A percentile compares a stretch with the other conserved stretches of the same genome.
Evolutionary conservation across 2,888 invertebrate genomes (phyloP).

Genomic region (Polydrusus tereticollis): DNA sequence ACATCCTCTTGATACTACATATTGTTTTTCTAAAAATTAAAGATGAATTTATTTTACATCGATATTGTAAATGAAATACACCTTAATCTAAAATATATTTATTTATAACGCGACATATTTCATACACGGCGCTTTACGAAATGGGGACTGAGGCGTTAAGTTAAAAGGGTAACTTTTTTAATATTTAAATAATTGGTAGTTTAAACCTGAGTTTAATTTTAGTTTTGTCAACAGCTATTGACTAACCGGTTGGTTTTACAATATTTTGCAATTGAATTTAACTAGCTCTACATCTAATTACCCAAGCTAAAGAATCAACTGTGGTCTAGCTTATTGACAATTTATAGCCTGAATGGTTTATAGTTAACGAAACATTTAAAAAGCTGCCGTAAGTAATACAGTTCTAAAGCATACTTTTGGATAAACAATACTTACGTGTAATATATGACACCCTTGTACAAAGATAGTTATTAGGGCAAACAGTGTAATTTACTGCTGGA

Average conservation of each 20-base stretch:
- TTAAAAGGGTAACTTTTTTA: no score
- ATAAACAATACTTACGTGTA: conserved; percentile 38
- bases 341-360: not conserved
- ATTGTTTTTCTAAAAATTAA: conserved; percentile 41
- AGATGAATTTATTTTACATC: not conserved
- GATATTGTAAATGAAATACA: not conserved
- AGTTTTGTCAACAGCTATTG: no score
- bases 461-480: conserved; percentile 32
- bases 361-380: not conserved
- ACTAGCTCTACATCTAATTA: no score
- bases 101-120: not conserved
- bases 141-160: no score
- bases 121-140: no score
- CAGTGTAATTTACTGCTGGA: conserved; percentile 39
- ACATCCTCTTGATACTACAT: conserved; percentile 42
- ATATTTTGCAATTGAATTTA: no score
- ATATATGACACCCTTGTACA: conserved; percentile 46
- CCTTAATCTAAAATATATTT: not conserved
- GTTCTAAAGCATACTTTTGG: not conserved
- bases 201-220: no score
- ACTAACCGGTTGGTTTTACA: no score
- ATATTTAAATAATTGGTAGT: no score
- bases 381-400: no score
- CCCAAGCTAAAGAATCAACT: no score
- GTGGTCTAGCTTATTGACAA: no score